Conservation (phyloP, 2,797 vertebrate species). For the Microcaecilia unicolor region DNA sequence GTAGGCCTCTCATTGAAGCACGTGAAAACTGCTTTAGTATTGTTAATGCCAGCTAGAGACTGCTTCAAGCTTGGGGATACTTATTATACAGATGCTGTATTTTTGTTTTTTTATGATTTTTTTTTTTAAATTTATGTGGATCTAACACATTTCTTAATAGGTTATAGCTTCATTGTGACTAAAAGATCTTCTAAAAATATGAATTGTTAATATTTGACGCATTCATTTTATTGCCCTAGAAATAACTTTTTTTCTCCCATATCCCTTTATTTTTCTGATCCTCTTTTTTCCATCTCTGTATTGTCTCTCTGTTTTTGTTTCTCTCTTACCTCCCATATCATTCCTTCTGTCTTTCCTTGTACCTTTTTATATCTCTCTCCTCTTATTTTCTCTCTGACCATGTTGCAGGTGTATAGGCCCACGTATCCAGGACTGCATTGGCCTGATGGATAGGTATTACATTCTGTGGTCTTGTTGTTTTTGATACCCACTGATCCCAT, state of each 20-base stretch:
- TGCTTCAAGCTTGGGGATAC: background rate
- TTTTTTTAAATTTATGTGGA: conserved; percentile 1
- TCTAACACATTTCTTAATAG: conserved; percentile 1
- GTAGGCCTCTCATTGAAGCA: background rate
- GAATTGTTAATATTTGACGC: background rate
- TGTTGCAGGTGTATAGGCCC: conserved; percentile 81
- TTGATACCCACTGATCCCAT: background rate
- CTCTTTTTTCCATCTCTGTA: background rate
- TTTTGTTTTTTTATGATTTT: too few relatives aligned
- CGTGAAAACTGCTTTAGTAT: conserved; percentile 18
- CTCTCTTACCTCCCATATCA: conserved; percentile 13
- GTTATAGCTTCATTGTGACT: conserved; percentile 6
- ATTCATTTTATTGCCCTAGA: background rate
- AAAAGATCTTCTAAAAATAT: background rate
- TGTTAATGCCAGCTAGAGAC: background rate
- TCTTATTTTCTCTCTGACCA: conserved; percentile 19
- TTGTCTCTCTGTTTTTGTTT: conserved; percentile 3
- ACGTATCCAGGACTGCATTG: conserved; percentile 87
- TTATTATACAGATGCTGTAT: conserved; percentile 1
- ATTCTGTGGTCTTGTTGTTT: conserved; percentile 3
- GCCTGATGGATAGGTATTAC: conserved; percentile 94
- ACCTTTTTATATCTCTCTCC: conserved; percentile 3
- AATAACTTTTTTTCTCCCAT: conserved; percentile 24
- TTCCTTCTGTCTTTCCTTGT: conserved; percentile 3
- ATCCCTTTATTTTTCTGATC: conserved; percentile 25